Base-by-base conservation (phyloP, 2,888 invertebrate species). In the Hylaea fasciaria region DNA sequence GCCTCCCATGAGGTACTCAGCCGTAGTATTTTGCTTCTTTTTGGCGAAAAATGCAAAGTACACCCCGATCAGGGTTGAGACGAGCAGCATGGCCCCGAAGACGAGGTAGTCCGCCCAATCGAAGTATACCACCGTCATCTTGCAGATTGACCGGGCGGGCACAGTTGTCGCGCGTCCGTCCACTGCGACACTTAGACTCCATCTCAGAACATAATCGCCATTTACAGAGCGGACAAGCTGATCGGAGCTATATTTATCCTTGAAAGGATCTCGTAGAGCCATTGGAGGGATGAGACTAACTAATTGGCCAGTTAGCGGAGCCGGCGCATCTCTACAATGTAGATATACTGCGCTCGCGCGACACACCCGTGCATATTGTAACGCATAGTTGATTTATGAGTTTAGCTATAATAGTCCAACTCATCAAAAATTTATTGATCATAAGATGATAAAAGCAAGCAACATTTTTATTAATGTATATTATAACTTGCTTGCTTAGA, bases 1-100 rank as follows among this genome's bases (percentile, higher is more conserved):
- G 17, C 96, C 95, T 7, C 96, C 96, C 92, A 96, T 94, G 57
- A 96, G 90, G 72, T 96, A 96, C 73, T 96, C 95, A 16, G 93
- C 84, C 0, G 95, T 95, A 0, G 95, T 95, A 74, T 95, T 94
- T 69, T 94, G 94, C 73, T 94, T 95, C 74, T 94, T 93, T 65
- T 92, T 91, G 0, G 95, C 94, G 76, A 94, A 95, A 82, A 94
- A 95, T 3, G 95, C 95, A 71, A 95, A 95, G 84, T 95, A 95
- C 32, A 95, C 91, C 0, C 95, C 95, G 68, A 95, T 94, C 50
- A 94, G 72, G 0, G 95, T 94, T 0, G 95, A 95, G 2, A 94
- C 70, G 22, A 94, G 84, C 63, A 95, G 85, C 95, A 95, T 94
- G 8, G 86, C 85, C 4, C 93, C 94, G 72, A 95, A 95, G 46